These are phyloP conservation scores for Henricia sp. DNA, from an alignment of 53 echinoderm and acorn worm species.

Conservation along the genomic window DNA sequence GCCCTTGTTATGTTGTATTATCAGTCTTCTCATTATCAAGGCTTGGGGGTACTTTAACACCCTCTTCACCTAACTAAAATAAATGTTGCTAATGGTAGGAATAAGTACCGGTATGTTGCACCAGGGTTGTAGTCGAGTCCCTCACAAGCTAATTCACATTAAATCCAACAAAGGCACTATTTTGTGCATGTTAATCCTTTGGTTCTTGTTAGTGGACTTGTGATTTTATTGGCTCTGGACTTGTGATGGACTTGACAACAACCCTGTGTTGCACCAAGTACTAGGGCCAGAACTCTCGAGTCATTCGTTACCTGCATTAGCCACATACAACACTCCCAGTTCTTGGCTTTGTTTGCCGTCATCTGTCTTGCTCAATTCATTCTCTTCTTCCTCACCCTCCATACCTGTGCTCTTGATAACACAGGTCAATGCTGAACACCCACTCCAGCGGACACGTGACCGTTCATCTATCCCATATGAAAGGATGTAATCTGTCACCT, in stretches of 20 bases:
- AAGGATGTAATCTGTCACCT: constrained; percentile 72
- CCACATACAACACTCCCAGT: constrained; percentile 84
- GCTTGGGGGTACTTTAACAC: no score
- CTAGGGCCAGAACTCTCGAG: background rate
- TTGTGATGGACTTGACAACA: background rate
- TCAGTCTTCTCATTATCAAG: no score
- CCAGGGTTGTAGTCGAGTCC: no score
- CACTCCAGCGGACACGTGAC: constrained; percentile 96
- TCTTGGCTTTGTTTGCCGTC: constrained; percentile 41
- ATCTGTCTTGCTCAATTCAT: constrained; percentile 32
- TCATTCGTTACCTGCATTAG: constrained; percentile 92
- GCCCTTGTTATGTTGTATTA: no score
- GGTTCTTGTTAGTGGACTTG: background rate
- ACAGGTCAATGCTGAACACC: constrained; percentile 91
- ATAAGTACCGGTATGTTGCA: no score
- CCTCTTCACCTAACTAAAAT: no score
- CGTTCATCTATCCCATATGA: constrained; percentile 90
- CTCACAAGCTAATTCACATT: no score
- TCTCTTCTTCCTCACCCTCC: constrained; percentile 59
- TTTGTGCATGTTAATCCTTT: background rate
- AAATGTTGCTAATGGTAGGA: no score
- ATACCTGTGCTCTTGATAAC: constrained; percentile 64
- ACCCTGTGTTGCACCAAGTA: background rate
- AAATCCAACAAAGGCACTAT: no score
- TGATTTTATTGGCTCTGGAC: background rate